Percentiles rank a stretch among this genome's conserved stretches.
Conservation (phyloP, 2,113 vertebrate genomes). For the Tichodroma muraria region DNA sequence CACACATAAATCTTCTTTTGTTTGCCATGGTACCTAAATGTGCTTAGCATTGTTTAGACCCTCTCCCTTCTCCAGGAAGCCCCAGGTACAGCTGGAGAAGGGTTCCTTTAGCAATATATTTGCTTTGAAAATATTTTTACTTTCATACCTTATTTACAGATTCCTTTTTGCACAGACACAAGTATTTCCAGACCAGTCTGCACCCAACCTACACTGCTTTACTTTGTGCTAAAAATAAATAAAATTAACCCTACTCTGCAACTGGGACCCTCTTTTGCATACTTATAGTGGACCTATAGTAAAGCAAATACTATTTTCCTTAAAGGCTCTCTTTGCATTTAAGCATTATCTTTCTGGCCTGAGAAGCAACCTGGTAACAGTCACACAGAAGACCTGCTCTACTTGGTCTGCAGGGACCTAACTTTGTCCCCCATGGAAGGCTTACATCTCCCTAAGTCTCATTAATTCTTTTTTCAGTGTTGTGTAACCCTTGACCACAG, state of each 20-base stretch:
- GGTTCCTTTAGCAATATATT: not conserved
- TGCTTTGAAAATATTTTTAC: not conserved
- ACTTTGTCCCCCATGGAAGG: not conserved
- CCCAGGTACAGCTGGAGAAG: not conserved
- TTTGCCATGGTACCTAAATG: not conserved
- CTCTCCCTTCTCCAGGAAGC: not conserved
- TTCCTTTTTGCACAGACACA: not conserved
- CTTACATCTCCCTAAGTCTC: not conserved
- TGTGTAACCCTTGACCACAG: not conserved
- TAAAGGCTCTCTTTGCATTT: not conserved
- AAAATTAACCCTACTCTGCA: not conserved
- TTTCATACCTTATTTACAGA: not conserved
- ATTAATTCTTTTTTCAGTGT: fast-evolving
- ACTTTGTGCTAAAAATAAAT: not conserved
- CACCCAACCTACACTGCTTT: not conserved
- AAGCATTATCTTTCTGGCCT: not conserved
- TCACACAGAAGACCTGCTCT: not conserved
- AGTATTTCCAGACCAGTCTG: not conserved
- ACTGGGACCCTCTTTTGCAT: not conserved
- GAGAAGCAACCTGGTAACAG: not conserved
- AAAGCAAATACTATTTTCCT: not conserved
- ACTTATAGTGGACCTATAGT: not conserved
- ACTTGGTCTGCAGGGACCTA: not conserved
- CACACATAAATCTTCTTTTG: not conserved
- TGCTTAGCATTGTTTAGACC: not conserved